These are phyloP conservation scores for Syndactyla subalaris DNA, from an alignment of 2,797 vertebrate species.

Conservation along the genomic window DNA sequence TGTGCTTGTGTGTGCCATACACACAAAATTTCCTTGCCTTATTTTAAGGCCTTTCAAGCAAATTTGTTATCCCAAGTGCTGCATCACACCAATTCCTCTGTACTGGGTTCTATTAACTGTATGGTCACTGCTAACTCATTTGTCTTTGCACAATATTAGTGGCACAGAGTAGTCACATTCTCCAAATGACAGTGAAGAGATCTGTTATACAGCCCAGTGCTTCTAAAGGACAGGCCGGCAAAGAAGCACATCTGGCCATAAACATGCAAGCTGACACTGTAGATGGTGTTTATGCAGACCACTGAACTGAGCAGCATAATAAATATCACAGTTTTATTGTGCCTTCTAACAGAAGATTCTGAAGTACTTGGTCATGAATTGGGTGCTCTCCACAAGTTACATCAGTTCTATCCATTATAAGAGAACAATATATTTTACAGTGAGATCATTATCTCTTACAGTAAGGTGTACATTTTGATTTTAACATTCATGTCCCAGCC, in stretches of 20 bases:
- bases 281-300: background rate
- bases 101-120: background rate
- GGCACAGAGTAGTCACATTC: background rate
- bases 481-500: background rate
- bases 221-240: background rate
- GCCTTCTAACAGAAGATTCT: background rate
- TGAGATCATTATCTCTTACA: background rate
- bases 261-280: background rate
- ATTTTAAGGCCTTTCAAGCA: background rate
- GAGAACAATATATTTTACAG: background rate
- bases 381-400: background rate
- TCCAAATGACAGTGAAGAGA: background rate
- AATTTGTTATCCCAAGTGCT: background rate
- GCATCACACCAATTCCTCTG: background rate
- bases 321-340: background rate
- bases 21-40: background rate
- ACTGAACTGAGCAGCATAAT: background rate
- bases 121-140: background rate
- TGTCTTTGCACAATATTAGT: background rate
- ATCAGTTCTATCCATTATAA: background rate
- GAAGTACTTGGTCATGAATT: background rate
- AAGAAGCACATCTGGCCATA: background rate
- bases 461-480: background rate
- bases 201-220: background rate
- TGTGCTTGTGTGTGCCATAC: background rate